Percentiles rank a stretch among this genome's conserved stretches.
These are phyloP conservation scores for Ophion slaviceki DNA, from an alignment of 2,888 invertebrate genomes.

Conservation along the genomic window DNA sequence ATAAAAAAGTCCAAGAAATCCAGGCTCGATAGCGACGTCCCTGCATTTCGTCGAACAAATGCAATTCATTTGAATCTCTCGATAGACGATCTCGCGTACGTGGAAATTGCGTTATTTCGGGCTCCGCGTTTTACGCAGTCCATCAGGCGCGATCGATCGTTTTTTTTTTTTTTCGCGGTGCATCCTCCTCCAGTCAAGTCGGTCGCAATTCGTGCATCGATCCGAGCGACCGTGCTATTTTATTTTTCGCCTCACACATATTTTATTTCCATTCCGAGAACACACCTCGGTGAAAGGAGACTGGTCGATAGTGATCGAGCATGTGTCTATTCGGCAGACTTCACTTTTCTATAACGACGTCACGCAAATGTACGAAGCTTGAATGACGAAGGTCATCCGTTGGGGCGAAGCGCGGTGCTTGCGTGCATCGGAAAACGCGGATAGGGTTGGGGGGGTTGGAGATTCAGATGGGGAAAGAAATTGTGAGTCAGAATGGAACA, in stretches of 20 bases:
- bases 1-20: background rate
- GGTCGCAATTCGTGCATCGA: slow-evolving; percentile 33
- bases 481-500: background rate
- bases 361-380: background rate
- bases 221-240: slow-evolving; percentile 12
- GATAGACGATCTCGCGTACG: background rate
- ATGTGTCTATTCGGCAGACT: background rate
- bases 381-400: background rate
- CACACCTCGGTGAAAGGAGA: background rate
- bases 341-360: background rate
- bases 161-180: background rate
- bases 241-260: slow-evolving; percentile 11
- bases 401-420: too few species aligned
- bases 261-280: slow-evolving; percentile 10
- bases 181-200: background rate
- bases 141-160: background rate
- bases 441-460: too few species aligned
- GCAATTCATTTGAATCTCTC: background rate
- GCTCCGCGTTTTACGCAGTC: background rate
- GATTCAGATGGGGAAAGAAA: background rate
- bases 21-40: background rate
- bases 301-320: background rate
- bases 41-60: background rate
- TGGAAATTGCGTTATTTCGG: background rate
- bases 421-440: too few species aligned